Conservation (phyloP, 2,888 invertebrate genomes). For the Drosophila suboccidentalis region DNA sequence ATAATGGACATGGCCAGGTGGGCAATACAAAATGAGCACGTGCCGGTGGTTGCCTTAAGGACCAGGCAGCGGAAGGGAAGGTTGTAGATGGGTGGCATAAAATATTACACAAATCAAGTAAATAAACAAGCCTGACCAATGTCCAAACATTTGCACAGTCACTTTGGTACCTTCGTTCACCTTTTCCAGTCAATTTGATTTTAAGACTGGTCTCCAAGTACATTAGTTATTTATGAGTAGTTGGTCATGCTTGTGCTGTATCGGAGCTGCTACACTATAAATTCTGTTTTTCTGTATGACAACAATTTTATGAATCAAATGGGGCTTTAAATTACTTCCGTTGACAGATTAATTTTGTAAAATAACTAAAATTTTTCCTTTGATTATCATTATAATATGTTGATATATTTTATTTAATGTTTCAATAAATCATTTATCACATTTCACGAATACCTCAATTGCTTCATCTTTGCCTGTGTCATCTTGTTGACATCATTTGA, state of each 20-base stretch:
- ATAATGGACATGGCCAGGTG: constrained; percentile 14
- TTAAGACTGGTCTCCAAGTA: constrained; percentile 46
- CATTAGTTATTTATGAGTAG: constrained; percentile 67
- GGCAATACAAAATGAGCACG: constrained; percentile 39
- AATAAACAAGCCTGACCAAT: constrained; percentile 57
- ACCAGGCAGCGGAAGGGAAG: neutral
- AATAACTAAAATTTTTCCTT: neutral
- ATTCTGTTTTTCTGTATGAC: neutral
- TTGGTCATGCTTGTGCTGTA: constrained; percentile 12
- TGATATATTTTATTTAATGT: too few relatives aligned
- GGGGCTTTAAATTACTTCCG: neutral
- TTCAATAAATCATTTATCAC: too few relatives aligned
- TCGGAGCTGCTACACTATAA: constrained; percentile 10
- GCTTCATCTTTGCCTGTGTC: neutral
- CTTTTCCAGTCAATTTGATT: constrained; percentile 68
- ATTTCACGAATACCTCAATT: neutral
- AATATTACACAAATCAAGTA: constrained; percentile 59
- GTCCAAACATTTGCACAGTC: constrained; percentile 59
- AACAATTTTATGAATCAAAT: neutral
- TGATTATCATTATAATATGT: neutral
- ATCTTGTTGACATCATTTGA: neutral
- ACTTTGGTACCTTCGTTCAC: constrained; percentile 43
- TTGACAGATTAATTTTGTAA: neutral
- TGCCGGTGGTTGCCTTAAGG: constrained; percentile 16
- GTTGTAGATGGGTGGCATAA: constrained; percentile 13